Conservation (phyloP, 2,888 invertebrate species). For the Scaptomyza parva region DNA sequence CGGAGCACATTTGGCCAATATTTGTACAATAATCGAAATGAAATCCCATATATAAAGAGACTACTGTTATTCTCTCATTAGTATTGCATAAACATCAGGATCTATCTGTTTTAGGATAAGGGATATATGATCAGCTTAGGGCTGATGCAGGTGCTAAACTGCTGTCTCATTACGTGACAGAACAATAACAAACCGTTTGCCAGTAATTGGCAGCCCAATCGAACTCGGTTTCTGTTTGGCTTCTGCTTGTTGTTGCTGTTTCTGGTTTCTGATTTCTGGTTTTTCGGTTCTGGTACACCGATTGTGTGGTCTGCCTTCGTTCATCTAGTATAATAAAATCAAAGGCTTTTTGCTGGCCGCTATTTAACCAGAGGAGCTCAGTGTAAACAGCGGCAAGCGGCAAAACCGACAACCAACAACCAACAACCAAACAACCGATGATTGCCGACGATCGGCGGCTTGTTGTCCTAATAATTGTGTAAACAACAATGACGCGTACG, state of each 20-base stretch:
- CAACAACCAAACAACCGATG: conserved; percentile 37
- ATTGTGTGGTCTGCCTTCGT: conserved; percentile 53
- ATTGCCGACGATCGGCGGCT: conserved; percentile 74
- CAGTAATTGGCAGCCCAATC: conserved; percentile 45
- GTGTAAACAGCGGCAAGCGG: conserved; percentile 58
- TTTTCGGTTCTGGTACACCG: conserved; percentile 17
- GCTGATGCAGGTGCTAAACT: conserved; percentile 70
- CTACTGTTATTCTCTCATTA: conserved; percentile 72
- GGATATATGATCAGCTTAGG: neutral
- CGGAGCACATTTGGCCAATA: conserved; percentile 47
- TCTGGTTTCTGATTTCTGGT: conserved; percentile 7
- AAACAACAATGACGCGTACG: conserved; percentile 82
- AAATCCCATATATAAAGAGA: conserved; percentile 50
- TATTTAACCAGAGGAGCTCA: conserved; percentile 36
- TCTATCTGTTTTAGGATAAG: conserved; percentile 19
- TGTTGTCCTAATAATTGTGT: conserved; percentile 84
- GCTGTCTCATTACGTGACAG: conserved; percentile 72
- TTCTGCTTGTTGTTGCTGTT: neutral
- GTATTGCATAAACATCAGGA: conserved; percentile 56
- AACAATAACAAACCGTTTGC: conserved; percentile 55
- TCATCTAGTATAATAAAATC: conserved; percentile 31
- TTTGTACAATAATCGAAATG: conserved; percentile 57
- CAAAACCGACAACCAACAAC: conserved; percentile 39
- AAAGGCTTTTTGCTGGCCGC: conserved; percentile 47
- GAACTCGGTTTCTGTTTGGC: conserved; percentile 15